Base-by-base conservation (phyloP, 2,888 invertebrate species). In the Lasioglossum morio region DNA sequence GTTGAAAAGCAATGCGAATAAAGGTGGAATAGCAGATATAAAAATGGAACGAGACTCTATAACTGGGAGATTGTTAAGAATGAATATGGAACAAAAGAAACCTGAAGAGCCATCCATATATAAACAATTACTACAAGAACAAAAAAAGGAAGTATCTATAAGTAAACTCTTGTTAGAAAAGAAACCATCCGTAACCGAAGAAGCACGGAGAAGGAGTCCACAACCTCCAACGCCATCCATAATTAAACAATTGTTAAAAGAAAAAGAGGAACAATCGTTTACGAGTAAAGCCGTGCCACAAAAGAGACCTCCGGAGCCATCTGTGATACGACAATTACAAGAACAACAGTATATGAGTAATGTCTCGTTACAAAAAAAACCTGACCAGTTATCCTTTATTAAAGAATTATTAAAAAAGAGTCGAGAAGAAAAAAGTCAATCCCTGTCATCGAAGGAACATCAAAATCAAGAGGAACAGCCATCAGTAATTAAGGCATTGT, bases 71-170 rank as follows among this genome's bases (percentile, higher is more conserved):
- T 60, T 4, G 1, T 23, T 5, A 7, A 23, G 37, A 16, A 3
- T 8, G 8, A 0, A 34, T 53, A 1, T 14, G 14, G 0, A 0
- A 14, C 0, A 27, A 66, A 8, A 30, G 63, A 30, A 30, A 30
- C 14, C 27, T 30, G 4, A 34, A 87, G 76, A 86, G 81, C 81
- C 69, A 74, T 66, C 27, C 60, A 81, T 77, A 48, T 16, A 23
- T 46, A 72, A 14, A 0, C 72, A 7, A 37, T 34, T 60, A 30
- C 2, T 34, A 8, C 34, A 10, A 46, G 30, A 0, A 3, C 23
- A 72, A 19, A 2, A 5, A 3, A 19, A 10, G 7, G 37, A 4
- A 30, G 5, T 5, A 10, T 69, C 69, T 34, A 37, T 40, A 77
- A 23, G 34, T n/a, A 4, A 48, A 48, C 0, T 7, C 2, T 30